A percentile compares a stretch with the other conserved stretches of the same genome.
Conservation (phyloP, 2,888 invertebrate genomes). For the Teleogryllus oceanicus region DNA sequence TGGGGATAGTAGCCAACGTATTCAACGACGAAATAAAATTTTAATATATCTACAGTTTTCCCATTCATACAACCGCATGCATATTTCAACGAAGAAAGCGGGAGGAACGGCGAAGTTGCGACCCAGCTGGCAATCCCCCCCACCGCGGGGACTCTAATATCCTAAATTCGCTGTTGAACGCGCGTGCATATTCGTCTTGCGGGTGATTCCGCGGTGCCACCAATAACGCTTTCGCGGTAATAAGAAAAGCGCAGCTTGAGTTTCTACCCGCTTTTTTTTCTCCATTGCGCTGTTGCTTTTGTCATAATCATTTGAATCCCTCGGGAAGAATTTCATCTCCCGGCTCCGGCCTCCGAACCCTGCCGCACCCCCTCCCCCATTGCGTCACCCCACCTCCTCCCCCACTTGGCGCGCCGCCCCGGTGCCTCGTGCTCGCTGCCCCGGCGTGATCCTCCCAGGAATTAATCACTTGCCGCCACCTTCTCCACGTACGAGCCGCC, state of each 20-base stretch:
- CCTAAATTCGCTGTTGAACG: not conserved
- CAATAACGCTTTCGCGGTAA: constrained; percentile 18
- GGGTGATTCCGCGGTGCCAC: not conserved
- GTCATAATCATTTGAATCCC: constrained; percentile 11
- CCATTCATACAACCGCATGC: constrained; percentile 8
- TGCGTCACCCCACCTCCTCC: not conserved
- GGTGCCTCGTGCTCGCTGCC: not conserved
- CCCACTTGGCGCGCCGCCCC: not conserved
- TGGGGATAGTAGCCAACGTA: not conserved
- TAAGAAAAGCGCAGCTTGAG: not conserved
- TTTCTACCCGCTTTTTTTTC: not conserved
- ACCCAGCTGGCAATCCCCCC: not conserved
- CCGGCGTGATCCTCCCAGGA: not conserved
- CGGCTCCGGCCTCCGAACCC: not conserved
- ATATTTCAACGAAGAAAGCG: not conserved
- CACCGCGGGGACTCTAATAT: not conserved
- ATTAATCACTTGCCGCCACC: not conserved
- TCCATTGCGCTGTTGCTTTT: constrained; percentile 5
- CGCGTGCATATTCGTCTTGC: not conserved
- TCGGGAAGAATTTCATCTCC: constrained; percentile 18
- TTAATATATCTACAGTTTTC: constrained; percentile 1
- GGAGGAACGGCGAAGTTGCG: not conserved
- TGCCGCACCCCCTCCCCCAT: not conserved
- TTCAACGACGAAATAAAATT: constrained; percentile 7
- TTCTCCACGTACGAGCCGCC: not conserved